These are phyloP conservation scores for Arizona elegans DNA, from an alignment of 2,113 vertebrate species.

Conservation along the genomic window DNA sequence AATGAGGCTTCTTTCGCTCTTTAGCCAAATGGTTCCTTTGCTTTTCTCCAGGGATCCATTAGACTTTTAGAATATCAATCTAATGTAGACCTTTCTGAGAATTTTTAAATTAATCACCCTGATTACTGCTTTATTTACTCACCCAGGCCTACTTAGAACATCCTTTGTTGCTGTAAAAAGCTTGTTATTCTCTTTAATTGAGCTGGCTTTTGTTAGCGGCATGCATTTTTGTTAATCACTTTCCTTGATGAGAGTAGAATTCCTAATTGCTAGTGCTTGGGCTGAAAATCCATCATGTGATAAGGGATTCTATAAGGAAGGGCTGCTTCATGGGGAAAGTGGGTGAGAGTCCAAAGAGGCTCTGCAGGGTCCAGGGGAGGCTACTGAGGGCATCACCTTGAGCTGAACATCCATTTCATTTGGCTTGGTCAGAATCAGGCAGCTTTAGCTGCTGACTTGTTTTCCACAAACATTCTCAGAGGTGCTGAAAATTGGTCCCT, in stretches of 20 bases:
- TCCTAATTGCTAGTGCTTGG: constrained; percentile 67
- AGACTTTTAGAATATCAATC: constrained; percentile 63
- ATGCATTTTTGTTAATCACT: constrained; percentile 70
- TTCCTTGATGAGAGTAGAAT: constrained; percentile 70
- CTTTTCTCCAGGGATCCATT: constrained; percentile 47
- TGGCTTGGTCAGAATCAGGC: background rate
- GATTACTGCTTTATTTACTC: constrained; percentile 78
- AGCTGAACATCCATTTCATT: background rate
- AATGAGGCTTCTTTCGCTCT: constrained; percentile 37
- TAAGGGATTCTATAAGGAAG: background rate
- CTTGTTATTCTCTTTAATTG: constrained; percentile 73
- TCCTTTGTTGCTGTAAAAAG: constrained; percentile 70
- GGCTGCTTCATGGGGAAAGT: background rate
- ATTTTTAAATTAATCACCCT: constrained; percentile 73
- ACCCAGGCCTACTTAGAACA: constrained; percentile 66
- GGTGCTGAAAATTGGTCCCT: background rate
- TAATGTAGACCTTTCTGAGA: constrained; percentile 63
- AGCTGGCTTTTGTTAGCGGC: constrained; percentile 67
- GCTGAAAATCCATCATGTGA: constrained; percentile 55
- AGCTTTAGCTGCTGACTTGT: background rate
- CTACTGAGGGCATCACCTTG: background rate
- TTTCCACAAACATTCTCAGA: background rate
- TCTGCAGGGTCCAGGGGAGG: background rate
- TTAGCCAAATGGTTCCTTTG: constrained; percentile 45
- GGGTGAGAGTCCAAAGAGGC: background rate